Evolutionary conservation across 2,113 vertebrate genomes (phyloP).

Genomic region (Sialia sialis): DNA sequence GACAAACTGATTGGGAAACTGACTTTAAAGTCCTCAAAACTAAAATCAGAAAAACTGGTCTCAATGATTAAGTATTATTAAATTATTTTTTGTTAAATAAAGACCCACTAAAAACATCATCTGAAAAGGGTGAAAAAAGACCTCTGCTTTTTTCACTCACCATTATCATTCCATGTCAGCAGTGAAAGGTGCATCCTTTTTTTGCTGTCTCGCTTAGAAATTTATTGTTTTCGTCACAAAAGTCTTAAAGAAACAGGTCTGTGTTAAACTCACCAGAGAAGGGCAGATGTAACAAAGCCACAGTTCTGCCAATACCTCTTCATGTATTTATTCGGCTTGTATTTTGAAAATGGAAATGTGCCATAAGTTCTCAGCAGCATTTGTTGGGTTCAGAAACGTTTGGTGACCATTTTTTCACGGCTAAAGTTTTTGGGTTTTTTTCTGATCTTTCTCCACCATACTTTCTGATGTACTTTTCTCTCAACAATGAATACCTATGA

Average conservation of each 20-base stretch:
- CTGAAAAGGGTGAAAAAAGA: neutral
- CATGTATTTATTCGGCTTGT: neutral
- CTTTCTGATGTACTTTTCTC: neutral
- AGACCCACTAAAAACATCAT: accelerated
- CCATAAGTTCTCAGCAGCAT: neutral
- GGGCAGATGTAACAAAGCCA: neutral
- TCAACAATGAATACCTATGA: neutral
- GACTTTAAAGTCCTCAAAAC: neutral
- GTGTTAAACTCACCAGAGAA: neutral
- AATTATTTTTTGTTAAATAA: neutral
- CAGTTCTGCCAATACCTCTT: neutral
- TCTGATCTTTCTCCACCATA: neutral
- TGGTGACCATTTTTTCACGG: neutral
- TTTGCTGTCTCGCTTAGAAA: neutral
- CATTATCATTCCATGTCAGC: neutral
- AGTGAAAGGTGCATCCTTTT: neutral
- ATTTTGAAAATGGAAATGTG: neutral
- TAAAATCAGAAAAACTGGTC: neutral
- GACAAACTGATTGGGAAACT: neutral
- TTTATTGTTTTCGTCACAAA: neutral
- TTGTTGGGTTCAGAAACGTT: neutral
- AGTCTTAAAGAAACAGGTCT: neutral
- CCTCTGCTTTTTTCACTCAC: neutral
- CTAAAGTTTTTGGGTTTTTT: neutral
- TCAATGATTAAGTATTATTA: neutral